Evolutionary conservation across 1,140 invertebrate species (phyloP).

Genomic region (Brachionus paranguensis): DNA sequence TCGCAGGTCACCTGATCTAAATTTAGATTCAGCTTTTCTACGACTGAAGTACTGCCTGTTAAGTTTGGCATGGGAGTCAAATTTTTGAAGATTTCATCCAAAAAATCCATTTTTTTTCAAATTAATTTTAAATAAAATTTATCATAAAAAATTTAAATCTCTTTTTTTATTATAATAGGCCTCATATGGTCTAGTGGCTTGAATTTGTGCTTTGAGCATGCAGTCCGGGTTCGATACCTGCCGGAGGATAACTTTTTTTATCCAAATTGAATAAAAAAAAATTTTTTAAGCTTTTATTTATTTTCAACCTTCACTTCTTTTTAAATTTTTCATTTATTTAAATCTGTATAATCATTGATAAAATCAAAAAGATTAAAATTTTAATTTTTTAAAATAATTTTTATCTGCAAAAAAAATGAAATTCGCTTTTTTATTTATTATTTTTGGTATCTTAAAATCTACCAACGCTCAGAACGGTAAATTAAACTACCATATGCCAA

Average conservation of each 20-base stretch:
- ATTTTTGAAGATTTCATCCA: not conserved
- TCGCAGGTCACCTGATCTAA: not conserved
- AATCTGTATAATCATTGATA: slow-evolving; percentile 11
- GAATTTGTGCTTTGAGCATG: not conserved
- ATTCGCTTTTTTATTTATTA: not conserved
- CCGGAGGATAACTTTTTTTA: not conserved
- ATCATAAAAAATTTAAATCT: not conserved
- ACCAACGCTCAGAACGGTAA: not conserved
- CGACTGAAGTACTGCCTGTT: not conserved
- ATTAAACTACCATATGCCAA: not conserved
- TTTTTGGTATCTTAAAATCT: not conserved
- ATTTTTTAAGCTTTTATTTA: not conserved
- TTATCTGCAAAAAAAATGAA: not conserved
- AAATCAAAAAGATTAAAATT: not conserved
- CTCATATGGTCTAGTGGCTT: not conserved
- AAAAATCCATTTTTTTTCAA: slow-evolving; percentile 7
- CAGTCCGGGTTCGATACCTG: not conserved
- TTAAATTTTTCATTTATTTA: not conserved
- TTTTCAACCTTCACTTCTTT: slow-evolving; percentile 24
- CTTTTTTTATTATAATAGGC: not conserved
- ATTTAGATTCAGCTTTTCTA: not conserved
- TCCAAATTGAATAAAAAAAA: not conserved
- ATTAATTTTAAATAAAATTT: not conserved
- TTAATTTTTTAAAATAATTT: not conserved
- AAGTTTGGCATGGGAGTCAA: not conserved